A percentile compares a stretch with the other conserved stretches of the same genome.
These are phyloP conservation scores for Gymnocephalus cernua DNA, from an alignment of 2,113 vertebrate genomes.

Conservation along the genomic window DNA sequence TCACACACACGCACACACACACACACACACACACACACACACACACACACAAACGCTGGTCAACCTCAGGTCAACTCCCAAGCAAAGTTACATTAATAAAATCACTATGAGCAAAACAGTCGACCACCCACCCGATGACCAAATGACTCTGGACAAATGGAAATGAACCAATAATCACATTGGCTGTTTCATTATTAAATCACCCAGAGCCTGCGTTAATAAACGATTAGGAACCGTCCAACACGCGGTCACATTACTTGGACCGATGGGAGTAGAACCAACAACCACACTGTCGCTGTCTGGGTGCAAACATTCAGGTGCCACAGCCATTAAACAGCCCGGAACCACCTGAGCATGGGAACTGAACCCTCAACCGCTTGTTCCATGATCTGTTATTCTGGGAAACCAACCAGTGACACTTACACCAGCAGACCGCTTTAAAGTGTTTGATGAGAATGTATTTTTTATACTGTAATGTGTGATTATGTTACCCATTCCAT, in stretches of 20 bases:
- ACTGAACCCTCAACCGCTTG: background rate
- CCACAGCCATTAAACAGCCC: conserved; percentile 4
- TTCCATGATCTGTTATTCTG: conserved; percentile 51
- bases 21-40: conserved; percentile 12
- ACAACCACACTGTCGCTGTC: conserved; percentile 2
- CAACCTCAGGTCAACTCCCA: conserved; percentile 49
- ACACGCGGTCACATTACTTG: conserved; percentile 1
- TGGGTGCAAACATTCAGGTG: conserved; percentile 12
- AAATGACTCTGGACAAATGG: conserved; percentile 58
- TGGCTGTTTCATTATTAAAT: conserved; percentile 58
- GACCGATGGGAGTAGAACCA: conserved; percentile 14
- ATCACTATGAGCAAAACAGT: conserved; percentile 48
- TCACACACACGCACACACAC: conserved; percentile 36
- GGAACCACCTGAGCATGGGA: background rate
- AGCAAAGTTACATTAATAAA: conserved; percentile 67
- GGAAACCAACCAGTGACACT: conserved; percentile 53
- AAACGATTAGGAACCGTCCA: conserved; percentile 28
- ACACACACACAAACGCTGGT: conserved; percentile 14
- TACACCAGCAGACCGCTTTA: conserved; percentile 18
- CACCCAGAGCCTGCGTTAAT: conserved; percentile 42
- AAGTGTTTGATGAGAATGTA: conserved; percentile 49
- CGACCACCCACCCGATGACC: conserved; percentile 63
- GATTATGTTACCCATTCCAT: conserved; percentile 54
- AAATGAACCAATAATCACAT: conserved; percentile 68
- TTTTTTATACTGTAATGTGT: conserved; percentile 45